Base-by-base conservation (phyloP, 1,140 invertebrate species). In the Zaprionus capensis region DNA sequence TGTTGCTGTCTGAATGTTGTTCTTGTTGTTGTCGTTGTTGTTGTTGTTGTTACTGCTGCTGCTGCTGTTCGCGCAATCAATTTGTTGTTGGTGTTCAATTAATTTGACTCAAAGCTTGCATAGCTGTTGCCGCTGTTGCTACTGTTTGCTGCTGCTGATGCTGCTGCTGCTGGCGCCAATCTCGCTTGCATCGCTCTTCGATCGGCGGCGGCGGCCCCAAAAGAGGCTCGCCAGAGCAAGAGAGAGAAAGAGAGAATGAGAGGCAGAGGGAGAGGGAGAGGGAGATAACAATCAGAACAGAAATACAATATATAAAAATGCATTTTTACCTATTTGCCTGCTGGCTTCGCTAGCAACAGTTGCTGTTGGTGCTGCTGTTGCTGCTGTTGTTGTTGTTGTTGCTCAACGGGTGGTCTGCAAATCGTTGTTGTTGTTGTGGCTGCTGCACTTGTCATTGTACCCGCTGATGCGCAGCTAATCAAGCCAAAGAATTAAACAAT, bases 11-110 rank as follows among this genome's bases (percentile, higher is more conserved):
- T 58, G 46, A 38, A 28, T 49, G 66, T 41, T 76, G 28, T 31
- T 31, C 6, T 9, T 31, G 28, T 31, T 31, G 28, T 28, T 28
- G 68, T 69, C 69, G 67, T 77, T 70, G 65, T 67, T 78, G 71
- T 77, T 66, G 44, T 59, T 71, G 63, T 38, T 61, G 70, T 55
- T 71, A 67, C 56, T 81, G 69, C 24, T 63, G 67, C 58, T 67
- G 71, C 53, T 80, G 76, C 66, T 86, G 80, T 88, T 88, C 85
- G 84, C 84, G 84, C 84, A 88, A 88, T 88, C 84, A 87, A 88
- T 88, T 84, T 88, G 84, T 88, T 88, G 84, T 88, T 88, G 84
- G 84, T 88, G 84, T 88, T 88, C 84, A 88, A 88, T 88, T 88
- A 88, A 88, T 90, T 88, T 85, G 76, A 84, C 78, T 85, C 81